Evolutionary conservation across 2,888 invertebrate species (phyloP).

Genomic region (Tetragnatha montana): DNA sequence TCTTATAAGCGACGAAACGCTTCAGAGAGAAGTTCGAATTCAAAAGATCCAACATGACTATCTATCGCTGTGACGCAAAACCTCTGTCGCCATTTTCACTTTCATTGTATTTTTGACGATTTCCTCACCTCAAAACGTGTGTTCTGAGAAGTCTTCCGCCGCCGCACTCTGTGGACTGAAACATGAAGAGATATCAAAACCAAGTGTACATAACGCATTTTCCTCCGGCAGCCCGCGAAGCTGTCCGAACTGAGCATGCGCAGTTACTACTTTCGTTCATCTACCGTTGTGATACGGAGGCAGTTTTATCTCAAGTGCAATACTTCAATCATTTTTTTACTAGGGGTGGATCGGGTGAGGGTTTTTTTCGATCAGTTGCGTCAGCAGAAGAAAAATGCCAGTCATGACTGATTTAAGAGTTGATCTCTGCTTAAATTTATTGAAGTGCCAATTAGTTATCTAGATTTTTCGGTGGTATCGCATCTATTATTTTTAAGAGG

Average conservation of each 20-base stretch:
- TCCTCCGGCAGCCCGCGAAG: not conserved
- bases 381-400: too few relatives aligned
- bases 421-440: too few relatives aligned
- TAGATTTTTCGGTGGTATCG: too few relatives aligned
- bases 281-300: not conserved
- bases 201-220: slow-evolving; percentile 9
- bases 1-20: too few relatives aligned
- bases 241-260: not conserved
- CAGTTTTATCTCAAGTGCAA: slow-evolving; percentile 9
- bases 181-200: slow-evolving; percentile 18
- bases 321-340: slow-evolving; percentile 1
- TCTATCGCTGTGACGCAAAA: too few relatives aligned
- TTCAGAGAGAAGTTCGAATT: too few relatives aligned
- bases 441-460: too few relatives aligned
- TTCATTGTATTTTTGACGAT: not conserved
- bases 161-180: not conserved
- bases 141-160: not conserved
- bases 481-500: too few relatives aligned
- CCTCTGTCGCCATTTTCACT: too few relatives aligned
- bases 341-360: not conserved
- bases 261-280: not conserved
- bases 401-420: too few relatives aligned
- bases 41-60: too few relatives aligned
- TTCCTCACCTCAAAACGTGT: not conserved
- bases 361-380: not conserved